Evolutionary conservation across 2,797 vertebrate genomes (phyloP), one percentile per base, ranked within the genome.

Genomic region (Danio jaintianensis): DNA sequence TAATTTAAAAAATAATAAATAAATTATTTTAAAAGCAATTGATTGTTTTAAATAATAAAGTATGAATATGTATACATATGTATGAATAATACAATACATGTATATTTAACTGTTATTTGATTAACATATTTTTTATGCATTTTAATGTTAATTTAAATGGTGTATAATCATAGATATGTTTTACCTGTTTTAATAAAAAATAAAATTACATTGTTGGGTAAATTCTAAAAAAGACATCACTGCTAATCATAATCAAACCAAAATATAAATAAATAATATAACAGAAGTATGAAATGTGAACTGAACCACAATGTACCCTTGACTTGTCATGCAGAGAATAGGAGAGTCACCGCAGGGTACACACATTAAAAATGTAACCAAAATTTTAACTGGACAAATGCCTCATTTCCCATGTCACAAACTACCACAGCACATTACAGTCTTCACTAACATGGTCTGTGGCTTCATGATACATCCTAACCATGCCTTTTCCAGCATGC

Each of bases 381-480:
- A 29, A 29, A 29, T 29, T 29, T 29, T 18, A 22, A 47, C 56
- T 1, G 45, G 5, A 48, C 22, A 78, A 47, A 18, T 13, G 3
- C 68, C 58, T 18, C 62, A 29, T 10, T 22, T 52, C 70, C 52
- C 43, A 62, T 62, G 29, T 70, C 45, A 16, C n/a, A 52, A 61
- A 70, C 5, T 22, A 7, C 12, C 29, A 1, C 75, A 47, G 42
- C 59, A 18, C 7, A 40, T 40, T 48, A 61, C 36, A 38, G 53
- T 45, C 18, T 42, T 42, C n/a, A 71, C 82, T 83, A 83, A 76
- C 78, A 56, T 43, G 8, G 10, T 47, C 56, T 40, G 64, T 40
- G 12, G 38, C 70, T 82, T 58, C 50, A 10, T 42, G 56, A 22
- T 58, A 18, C 20, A 53, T 55, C 68, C 9, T 36, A 75, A 75